Percentiles rank a stretch among this genome's conserved stretches.
Evolutionary conservation across 2,797 vertebrate species (phyloP).

Genomic region (Takifugu ocellatus): DNA sequence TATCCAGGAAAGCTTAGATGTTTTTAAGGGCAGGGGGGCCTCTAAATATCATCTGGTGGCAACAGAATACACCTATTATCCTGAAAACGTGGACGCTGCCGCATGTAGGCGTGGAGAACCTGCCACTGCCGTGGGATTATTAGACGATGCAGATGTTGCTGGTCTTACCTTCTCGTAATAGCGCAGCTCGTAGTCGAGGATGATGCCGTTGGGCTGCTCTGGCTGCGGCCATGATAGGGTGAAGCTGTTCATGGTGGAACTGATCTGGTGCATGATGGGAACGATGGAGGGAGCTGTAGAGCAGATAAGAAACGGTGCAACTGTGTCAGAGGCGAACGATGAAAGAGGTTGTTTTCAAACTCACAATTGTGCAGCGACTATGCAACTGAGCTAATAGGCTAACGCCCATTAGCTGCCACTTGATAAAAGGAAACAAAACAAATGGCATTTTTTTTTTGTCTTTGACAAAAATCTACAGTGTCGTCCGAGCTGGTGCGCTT

Average conservation of each 20-base stretch:
- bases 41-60: conserved; percentile 3
- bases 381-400: too few species aligned
- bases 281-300: conserved; percentile 90
- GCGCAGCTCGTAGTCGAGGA: conserved; percentile 95
- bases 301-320: conserved; percentile 12
- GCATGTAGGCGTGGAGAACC: neutral
- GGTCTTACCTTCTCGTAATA: conserved; percentile 93
- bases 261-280: conserved; percentile 98
- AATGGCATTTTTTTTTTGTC: too few species aligned
- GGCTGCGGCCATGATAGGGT: conserved; percentile 97
- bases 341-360: too few species aligned
- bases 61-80: neutral
- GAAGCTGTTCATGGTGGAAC: conserved; percentile 97
- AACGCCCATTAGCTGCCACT: too few species aligned
- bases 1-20: conserved; percentile 19
- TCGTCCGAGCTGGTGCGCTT: neutral
- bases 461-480: too few species aligned
- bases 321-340: too few species aligned
- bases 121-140: neutral
- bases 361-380: too few species aligned
- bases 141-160: neutral
- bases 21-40: neutral
- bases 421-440: too few species aligned
- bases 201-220: conserved; percentile 97
- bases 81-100: neutral